Evolutionary conservation across 2,888 invertebrate genomes (phyloP), one percentile per base, ranked within the genome.

Genomic region (Chrysolina americana): DNA sequence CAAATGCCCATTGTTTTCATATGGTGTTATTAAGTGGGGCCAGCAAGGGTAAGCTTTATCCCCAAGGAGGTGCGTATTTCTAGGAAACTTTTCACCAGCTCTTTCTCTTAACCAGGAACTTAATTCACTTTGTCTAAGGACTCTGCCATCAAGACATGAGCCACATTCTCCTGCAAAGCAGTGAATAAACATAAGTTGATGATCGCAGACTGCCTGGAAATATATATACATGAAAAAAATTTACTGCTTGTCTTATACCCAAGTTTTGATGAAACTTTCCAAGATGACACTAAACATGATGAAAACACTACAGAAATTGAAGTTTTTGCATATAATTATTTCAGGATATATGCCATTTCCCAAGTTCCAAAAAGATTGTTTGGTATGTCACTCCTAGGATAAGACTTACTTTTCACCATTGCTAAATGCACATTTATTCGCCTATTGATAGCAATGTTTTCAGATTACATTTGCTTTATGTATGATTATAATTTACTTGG

Each of bases 11-110:
- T 69, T 59, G 19, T 69, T 17, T 44, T 56, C 41, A 19, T 69
- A 69, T 41, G 68, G 68, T 21, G 44, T 21, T 28, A 69, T 59
- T 15, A 69, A 17, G 13, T 69, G 36, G 15, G 68, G 59, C 17
- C 53, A 41, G 59, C 68, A 59, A 21, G 68, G 59, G 19, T 69
- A 69, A 10, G 68, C 68, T 41, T 69, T 69, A 41, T 69, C 68
- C 17, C 68, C 68, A 8, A 69, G 17, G 8, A 69, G 17, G 23
- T 69, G 59, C 13, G 59, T 44, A 59, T 69, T 13, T 41, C 56
- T 21, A 15, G 68, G 59, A 44, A 69, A 70, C n/a, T 41, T 56
- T 62, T 47, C 21, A 13, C 19, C 19, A n/a, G 15, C 15, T 8
- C 28, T 28, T 47, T 21, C 15, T 62, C 62, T 21, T 56, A 62